A percentile compares a stretch with the other conserved stretches of the same genome.
phyloP scores from a whole-genome alignment of 2,113 vertebrate genomes.

The Phyllostomus discolor region DNA sequence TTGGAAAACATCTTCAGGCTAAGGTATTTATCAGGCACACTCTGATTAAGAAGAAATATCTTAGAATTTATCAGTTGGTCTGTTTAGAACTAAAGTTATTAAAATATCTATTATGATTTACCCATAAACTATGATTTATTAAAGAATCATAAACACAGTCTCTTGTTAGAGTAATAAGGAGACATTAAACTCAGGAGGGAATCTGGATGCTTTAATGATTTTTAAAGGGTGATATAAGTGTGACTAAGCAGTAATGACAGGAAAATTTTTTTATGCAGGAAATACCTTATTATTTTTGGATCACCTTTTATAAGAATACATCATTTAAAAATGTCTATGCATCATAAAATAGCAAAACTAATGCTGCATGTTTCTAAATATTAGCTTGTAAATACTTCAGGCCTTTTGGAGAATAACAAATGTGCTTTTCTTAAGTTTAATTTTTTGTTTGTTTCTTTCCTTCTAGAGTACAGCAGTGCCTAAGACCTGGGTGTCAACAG shows the following conservation, averaged over 20 bases:
- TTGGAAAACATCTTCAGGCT: not conserved
- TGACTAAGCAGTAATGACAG: not conserved
- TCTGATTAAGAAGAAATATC: not conserved
- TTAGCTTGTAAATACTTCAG: not conserved
- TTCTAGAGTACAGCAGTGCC: constrained; percentile 92
- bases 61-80: not conserved
- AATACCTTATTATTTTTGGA: not conserved
- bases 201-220: not conserved
- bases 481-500: constrained; percentile 95
- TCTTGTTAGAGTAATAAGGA: constrained; percentile 1
- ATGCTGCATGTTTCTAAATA: constrained; percentile 16
- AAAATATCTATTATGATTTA: not conserved
- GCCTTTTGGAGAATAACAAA: constrained; percentile 21
- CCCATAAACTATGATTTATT: not conserved
- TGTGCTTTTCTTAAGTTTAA: not conserved
- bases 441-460: constrained; percentile 11
- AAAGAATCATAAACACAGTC: not conserved
- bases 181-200: not conserved
- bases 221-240: constrained; percentile 1
- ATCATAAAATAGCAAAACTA: not conserved
- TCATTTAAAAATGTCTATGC: not conserved
- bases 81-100: constrained; percentile 25
- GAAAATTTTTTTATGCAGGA: not conserved
- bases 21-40: not conserved
- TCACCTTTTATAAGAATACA: not conserved